Base-by-base conservation (phyloP, 2,797 vertebrate genomes). In the Crypturellus tataupa region DNA sequence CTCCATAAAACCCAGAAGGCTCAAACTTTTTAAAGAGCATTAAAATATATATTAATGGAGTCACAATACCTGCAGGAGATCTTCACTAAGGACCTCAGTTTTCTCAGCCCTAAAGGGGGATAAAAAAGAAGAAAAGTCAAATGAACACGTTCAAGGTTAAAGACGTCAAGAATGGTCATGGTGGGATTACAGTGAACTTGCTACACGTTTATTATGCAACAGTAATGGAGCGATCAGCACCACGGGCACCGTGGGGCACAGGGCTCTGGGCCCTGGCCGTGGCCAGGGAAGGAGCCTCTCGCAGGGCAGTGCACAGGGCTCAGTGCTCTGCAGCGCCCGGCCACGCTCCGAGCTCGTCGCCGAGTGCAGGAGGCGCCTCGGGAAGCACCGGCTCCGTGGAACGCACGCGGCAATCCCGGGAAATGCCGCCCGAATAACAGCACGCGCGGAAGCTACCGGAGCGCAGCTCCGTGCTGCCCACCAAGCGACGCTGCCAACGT, bases 51-150 rank as follows among this genome's bases (percentile, higher is more conserved):
- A 68, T 14, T 15, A 82, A 51, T 4, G 2, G n/a, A 16, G 25
- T 67, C 60, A 96, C 89, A 37, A 42, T 98, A 99, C 99, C 99
- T 99, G 99, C 87, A 99, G 90, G 85, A 99, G 98, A 98, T 99
- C 99, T 98, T 99, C 99, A 79, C 98, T 99, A 96, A 99, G 99
- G 56, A 99, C 99, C 98, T 99, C 99, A 2, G 99, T 99, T 97
- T 99, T 99, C 98, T 99, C 99, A 33, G 99, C 99, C 98, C 99
- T 99, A 98, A 70, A 83, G 87, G 76, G 87, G 56, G 77, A 56
- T 5, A 64, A 44, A 80, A 79, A 92, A 58, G 85, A n/a, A 83
- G 13, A 24, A 75, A 1, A 31, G 85, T 90, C 76, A 94, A 82
- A 56, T 7, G 10, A 83, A 64, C 37, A 25, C 0, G 8, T 7